A percentile compares a stretch with the other conserved stretches of the same genome.
Conservation (phyloP, 1,140 invertebrate genomes). For the Zaprionus camerounensis region DNA sequence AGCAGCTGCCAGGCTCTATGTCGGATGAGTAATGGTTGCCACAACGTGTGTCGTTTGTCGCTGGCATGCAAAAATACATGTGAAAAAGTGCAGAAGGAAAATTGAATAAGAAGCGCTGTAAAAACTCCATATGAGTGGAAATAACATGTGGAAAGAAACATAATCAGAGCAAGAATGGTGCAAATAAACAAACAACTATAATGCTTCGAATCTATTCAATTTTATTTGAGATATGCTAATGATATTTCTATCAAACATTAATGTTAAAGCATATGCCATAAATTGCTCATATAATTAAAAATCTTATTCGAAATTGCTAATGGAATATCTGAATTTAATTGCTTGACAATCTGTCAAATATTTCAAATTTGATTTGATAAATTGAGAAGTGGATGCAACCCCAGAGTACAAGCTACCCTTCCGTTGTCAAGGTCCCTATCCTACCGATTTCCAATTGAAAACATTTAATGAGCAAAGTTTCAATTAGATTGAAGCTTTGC, state of each 20-base stretch:
- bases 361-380: not conserved
- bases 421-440: constrained; percentile 19
- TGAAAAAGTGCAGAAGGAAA: not conserved
- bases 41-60: constrained; percentile 28
- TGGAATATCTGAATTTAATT: not conserved
- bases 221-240: too few species aligned
- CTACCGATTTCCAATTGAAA: constrained; percentile 33
- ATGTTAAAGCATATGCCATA: too few species aligned
- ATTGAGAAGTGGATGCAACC: not conserved
- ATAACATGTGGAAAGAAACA: not conserved
- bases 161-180: not conserved
- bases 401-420: constrained; percentile 11
- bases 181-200: too few species aligned
- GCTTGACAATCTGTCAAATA: not conserved
- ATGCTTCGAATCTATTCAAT: too few species aligned
- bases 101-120: not conserved
- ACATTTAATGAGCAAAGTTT: constrained; percentile 80
- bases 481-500: constrained; percentile 74
- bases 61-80: constrained; percentile 31
- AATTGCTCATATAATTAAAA: too few species aligned
- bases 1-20: not conserved
- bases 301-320: not conserved
- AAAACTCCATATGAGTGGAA: not conserved
- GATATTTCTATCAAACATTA: too few species aligned
- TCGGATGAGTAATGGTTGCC: constrained; percentile 56